Evolutionary conservation across 2,113 vertebrate species (phyloP), one percentile per base, ranked within the genome.

Genomic region (Myotis lucifugus): DNA sequence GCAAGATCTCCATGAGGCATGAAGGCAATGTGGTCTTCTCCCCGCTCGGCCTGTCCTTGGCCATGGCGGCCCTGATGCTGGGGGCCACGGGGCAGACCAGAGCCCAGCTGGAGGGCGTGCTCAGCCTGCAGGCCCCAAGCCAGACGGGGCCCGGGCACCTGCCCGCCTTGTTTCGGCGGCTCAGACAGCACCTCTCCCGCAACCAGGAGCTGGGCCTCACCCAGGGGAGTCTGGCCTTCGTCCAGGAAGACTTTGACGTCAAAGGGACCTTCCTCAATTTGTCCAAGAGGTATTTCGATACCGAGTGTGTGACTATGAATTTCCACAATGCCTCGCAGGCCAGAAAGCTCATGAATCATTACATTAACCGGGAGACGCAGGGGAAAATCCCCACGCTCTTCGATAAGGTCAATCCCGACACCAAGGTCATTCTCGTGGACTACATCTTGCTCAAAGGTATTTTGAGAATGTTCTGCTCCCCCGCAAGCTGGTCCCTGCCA

Each of bases 21-120:
- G 99, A 99, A 23, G 95, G 98, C 70, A 99, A 99, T 61, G 98
- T 99, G 21, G 98, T 99, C 72, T 99, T 99, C 94, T 99, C 99
- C 3, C 99, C 99, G 0, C 86, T 99, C 48, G 98, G 99, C 9
- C 66, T 99, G 81, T 99, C 99, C n/a, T 97, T 98, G 50, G 97
- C 98, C 37, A 98, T 99, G 94, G 98, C 97, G 0, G 95, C 97
- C 74, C 98, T 99, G 42, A 96, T 98, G 74, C 91, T 99, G 97
- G 99, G 98, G 48, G 92, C 99, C 17, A 89, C 64, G 25, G 99
- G 98, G 32, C 88, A 95, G 79, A 99, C 99, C 0, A 85, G 92
- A 17, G 84, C 97, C 72, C 98, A 99, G 97, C 98, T 99, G 85
- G 85, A 98, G 27, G 96, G 95, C 17, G 97, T 97, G 27, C 97